These are phyloP conservation scores for Aphidoletes aphidimyza DNA, from an alignment of 2,888 invertebrate species.

Conservation along the genomic window DNA sequence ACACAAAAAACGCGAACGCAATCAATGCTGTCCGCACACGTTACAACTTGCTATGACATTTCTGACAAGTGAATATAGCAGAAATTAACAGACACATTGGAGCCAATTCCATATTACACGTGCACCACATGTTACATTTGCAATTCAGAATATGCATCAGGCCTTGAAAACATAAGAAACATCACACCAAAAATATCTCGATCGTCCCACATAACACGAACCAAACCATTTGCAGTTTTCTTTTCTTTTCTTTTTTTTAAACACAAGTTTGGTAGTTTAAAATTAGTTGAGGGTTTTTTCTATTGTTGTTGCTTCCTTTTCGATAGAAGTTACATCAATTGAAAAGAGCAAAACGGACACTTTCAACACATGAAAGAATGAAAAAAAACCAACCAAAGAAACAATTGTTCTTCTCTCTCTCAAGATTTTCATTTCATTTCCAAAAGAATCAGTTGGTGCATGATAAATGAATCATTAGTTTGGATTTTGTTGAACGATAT, in stretches of 20 bases:
- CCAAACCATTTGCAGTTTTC: neutral
- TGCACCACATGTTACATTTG: constrained; percentile 47
- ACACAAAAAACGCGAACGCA: constrained; percentile 15
- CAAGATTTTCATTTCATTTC: neutral
- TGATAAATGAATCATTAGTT: constrained; percentile 19
- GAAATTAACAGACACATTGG: constrained; percentile 26
- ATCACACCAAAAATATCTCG: neutral
- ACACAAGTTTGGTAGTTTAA: too few relatives aligned
- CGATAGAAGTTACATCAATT: too few relatives aligned
- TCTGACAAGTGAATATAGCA: constrained; percentile 40
- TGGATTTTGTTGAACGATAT: constrained; percentile 6
- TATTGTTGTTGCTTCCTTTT: too few relatives aligned
- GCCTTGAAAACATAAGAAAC: constrained; percentile 39
- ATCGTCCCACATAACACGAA: neutral
- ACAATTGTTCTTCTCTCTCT: neutral
- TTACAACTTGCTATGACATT: constrained; percentile 31
- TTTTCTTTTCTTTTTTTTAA: too few relatives aligned
- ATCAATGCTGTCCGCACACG: constrained; percentile 40
- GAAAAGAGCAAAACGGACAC: too few relatives aligned
- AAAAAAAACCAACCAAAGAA: too few relatives aligned
- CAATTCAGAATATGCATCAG: constrained; percentile 21
- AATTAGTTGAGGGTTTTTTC: too few relatives aligned
- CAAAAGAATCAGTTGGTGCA: neutral
- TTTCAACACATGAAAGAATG: too few relatives aligned
- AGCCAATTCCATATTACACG: neutral